Conservation (phyloP, 2,113 vertebrate species). For the Neotoma lepida region DNA sequence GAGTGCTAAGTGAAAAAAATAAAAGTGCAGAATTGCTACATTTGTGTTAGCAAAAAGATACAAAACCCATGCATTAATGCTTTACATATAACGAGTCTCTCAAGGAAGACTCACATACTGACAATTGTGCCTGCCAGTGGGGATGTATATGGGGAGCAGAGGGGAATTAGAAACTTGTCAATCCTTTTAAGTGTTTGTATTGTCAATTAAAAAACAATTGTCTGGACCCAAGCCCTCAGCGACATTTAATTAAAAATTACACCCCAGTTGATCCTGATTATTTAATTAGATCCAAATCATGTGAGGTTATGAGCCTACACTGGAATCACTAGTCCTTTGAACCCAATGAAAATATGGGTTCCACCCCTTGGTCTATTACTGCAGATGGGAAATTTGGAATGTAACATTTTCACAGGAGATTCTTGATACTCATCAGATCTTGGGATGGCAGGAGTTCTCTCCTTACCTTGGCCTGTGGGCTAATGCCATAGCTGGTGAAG, state of each 20-base stretch:
- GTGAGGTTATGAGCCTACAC: background rate
- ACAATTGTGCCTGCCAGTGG: background rate
- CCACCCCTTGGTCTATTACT: background rate
- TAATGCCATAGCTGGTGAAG: slow-evolving; percentile 95
- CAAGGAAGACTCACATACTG: background rate
- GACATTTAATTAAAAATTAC: slow-evolving; percentile 4
- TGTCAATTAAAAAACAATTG: background rate
- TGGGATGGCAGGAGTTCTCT: background rate
- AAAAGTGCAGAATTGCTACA: background rate
- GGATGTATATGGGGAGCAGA: background rate
- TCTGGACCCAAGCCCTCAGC: background rate
- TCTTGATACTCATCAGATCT: background rate
- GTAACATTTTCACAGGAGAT: background rate
- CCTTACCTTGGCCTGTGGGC: slow-evolving; percentile 95
- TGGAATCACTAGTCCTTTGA: background rate
- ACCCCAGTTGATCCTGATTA: background rate
- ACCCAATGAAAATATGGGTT: background rate
- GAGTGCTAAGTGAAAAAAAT: background rate
- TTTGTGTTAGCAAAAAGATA: background rate
- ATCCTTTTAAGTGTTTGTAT: background rate
- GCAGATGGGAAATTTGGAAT: background rate
- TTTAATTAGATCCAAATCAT: background rate
- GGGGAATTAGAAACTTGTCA: background rate
- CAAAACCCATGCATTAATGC: background rate
- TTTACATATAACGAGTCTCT: background rate